Evolutionary conservation across 2,797 vertebrate species (phyloP).

Genomic region (Allobates femoralis): DNA sequence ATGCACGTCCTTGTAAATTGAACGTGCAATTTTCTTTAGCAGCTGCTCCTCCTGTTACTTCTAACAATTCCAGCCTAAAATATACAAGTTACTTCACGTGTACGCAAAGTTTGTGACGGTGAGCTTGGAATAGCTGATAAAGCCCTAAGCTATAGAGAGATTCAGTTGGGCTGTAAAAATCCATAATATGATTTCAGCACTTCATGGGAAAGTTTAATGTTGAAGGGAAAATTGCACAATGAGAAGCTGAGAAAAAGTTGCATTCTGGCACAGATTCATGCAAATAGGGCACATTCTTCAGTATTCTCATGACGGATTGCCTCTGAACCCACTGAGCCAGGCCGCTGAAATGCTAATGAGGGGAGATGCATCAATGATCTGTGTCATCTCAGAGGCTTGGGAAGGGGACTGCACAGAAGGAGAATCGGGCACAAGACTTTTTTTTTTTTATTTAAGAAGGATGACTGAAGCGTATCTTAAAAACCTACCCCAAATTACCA

Average conservation of each 20-base stretch:
- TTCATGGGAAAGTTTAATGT: slow-evolving; percentile 83
- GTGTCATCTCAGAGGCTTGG: slow-evolving; percentile 86
- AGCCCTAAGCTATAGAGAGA: slow-evolving; percentile 68
- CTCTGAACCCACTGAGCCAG: slow-evolving; percentile 83
- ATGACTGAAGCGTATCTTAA: slow-evolving; percentile 43
- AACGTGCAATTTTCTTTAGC: slow-evolving; percentile 51
- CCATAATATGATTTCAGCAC: slow-evolving; percentile 78
- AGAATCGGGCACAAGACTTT: slow-evolving; percentile 58
- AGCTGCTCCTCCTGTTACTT: slow-evolving; percentile 43
- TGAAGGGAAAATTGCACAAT: slow-evolving; percentile 78
- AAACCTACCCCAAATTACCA: slow-evolving; percentile 31
- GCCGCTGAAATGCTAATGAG: slow-evolving; percentile 91
- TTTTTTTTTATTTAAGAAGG: slow-evolving; percentile 38
- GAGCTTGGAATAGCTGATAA: slow-evolving; percentile 61
- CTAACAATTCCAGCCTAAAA: slow-evolving; percentile 31
- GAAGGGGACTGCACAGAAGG: slow-evolving; percentile 71
- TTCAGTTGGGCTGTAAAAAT: slow-evolving; percentile 72
- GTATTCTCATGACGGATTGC: slow-evolving; percentile 85
- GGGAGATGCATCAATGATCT: slow-evolving; percentile 86
- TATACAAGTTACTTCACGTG: slow-evolving; percentile 31
- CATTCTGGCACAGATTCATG: slow-evolving; percentile 84
- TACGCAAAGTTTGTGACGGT: slow-evolving; percentile 65
- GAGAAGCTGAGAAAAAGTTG: slow-evolving; percentile 81
- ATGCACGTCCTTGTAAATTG: slow-evolving; percentile 65
- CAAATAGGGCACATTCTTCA: slow-evolving; percentile 85